Conservation (phyloP, 2,113 vertebrate genomes). For the Pseudonaja textilis region DNA sequence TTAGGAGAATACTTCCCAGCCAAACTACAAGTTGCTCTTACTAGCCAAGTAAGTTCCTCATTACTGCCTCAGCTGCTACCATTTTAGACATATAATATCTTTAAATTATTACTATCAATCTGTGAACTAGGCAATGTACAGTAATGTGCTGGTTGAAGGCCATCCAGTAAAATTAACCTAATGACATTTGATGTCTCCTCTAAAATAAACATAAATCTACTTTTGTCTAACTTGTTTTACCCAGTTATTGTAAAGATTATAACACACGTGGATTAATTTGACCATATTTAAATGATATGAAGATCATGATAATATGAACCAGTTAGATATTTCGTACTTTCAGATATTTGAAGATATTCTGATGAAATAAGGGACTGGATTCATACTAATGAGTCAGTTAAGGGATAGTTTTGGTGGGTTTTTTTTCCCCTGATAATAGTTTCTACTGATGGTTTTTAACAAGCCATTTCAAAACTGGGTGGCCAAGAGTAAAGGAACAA, state of each 20-base stretch:
- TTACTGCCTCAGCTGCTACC: background rate
- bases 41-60: background rate
- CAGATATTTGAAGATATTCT: background rate
- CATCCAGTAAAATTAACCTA: background rate
- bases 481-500: background rate
- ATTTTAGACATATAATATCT: background rate
- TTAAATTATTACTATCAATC: background rate
- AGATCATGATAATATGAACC: background rate
- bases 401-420: background rate
- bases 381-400: background rate
- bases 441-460: background rate
- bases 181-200: background rate
- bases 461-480: background rate
- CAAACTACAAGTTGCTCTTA: background rate
- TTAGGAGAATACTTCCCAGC: background rate
- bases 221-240: background rate
- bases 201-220: background rate
- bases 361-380: background rate
- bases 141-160: background rate
- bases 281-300: background rate
- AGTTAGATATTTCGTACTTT: background rate
- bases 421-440: background rate
- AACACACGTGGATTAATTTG: background rate
- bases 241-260: background rate
- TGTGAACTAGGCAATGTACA: background rate